Conservation (phyloP, 2,113 vertebrate species). For the Nothocercus julius region DNA sequence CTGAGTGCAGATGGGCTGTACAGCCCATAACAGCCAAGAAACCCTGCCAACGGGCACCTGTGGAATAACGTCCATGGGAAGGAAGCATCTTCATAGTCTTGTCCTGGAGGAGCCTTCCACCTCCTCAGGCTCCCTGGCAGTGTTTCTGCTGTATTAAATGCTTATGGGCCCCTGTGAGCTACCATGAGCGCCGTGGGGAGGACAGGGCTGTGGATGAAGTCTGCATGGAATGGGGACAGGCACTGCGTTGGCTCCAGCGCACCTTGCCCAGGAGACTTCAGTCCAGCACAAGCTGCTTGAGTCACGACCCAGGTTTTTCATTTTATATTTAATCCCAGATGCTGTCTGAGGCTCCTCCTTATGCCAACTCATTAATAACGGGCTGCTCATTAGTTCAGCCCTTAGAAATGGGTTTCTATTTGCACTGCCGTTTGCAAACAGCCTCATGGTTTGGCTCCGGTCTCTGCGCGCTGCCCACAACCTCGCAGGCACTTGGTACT, state of each 20-base stretch:
- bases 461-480: neutral
- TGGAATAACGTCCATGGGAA: accelerated
- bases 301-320: neutral
- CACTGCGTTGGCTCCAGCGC: neutral
- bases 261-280: accelerated
- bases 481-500: accelerated
- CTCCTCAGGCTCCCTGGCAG: neutral
- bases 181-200: neutral
- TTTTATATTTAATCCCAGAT: neutral
- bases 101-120: accelerated
- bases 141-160: neutral
- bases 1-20: accelerated
- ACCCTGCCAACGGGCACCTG: neutral
- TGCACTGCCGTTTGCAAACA: neutral
- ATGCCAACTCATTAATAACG: neutral
- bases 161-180: accelerated
- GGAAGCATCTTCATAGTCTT: neutral
- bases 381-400: accelerated
- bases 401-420: neutral
- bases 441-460: neutral
- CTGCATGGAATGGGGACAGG: accelerated
- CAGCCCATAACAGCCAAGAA: accelerated
- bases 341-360: neutral
- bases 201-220: neutral
- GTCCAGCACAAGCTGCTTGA: neutral